Evolutionary conservation across 1,140 invertebrate species (phyloP).

Genomic region (Colletes latitarsis): DNA sequence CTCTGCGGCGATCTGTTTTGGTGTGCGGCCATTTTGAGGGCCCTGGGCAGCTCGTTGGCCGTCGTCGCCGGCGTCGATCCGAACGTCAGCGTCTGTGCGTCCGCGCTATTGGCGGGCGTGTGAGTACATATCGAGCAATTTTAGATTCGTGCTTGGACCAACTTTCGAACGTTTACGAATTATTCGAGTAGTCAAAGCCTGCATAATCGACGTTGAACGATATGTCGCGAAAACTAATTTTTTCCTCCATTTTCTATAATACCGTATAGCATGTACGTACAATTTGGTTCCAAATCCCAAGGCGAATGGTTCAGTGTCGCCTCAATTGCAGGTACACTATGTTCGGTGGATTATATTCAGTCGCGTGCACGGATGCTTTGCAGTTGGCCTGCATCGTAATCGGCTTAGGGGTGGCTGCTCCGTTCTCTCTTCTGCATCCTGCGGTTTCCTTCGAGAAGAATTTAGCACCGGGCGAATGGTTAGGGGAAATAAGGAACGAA

Average conservation of each 20-base stretch:
- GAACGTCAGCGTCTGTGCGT: constrained; percentile 74
- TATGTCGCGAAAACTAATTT: too few relatives aligned
- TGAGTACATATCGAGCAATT: constrained; percentile 62
- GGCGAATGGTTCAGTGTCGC: neutral
- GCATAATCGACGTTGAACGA: too few relatives aligned
- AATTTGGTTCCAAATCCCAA: neutral
- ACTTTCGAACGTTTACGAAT: too few relatives aligned
- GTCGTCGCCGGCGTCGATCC: constrained; percentile 76
- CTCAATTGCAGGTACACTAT: constrained; percentile 84
- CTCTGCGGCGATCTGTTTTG: constrained; percentile 92
- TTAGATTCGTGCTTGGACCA: too few relatives aligned
- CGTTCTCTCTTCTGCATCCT: constrained; percentile 84
- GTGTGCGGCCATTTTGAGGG: constrained; percentile 88
- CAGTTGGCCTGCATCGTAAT: constrained; percentile 90
- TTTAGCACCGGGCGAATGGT: constrained; percentile 83
- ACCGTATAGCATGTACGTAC: too few relatives aligned
- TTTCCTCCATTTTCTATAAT: too few relatives aligned
- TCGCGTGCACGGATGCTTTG: constrained; percentile 91
- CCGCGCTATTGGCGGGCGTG: constrained; percentile 72
- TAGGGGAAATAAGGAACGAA: constrained; percentile 83
- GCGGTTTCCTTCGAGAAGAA: constrained; percentile 81
- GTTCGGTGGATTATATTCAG: constrained; percentile 90
- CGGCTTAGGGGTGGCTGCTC: constrained; percentile 84
- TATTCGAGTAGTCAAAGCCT: too few relatives aligned
- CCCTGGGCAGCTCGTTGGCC: constrained; percentile 84